Percentiles rank a stretch among this genome's conserved stretches.
These are phyloP conservation scores for Gobionotothen gibberifrons DNA, from an alignment of 2,797 vertebrate genomes.

Conservation along the genomic window DNA sequence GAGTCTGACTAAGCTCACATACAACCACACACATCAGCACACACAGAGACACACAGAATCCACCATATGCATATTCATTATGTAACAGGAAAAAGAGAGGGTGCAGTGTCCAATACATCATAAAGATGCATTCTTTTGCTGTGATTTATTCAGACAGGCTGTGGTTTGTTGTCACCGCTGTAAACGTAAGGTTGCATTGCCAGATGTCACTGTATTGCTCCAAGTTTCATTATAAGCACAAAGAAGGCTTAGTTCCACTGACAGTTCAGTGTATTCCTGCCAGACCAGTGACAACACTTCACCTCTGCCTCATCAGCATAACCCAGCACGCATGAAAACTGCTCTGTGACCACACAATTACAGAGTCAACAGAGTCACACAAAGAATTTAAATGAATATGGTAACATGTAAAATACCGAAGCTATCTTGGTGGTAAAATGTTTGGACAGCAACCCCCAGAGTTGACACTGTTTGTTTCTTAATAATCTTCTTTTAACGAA, in stretches of 20 bases:
- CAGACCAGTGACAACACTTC: slow-evolving; percentile 42
- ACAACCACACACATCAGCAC: slow-evolving; percentile 65
- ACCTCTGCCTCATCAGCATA: slow-evolving; percentile 37
- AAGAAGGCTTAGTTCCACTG: slow-evolving; percentile 53
- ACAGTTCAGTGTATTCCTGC: slow-evolving; percentile 38
- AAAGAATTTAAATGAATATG: slow-evolving; percentile 17
- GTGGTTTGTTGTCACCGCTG: slow-evolving; percentile 45
- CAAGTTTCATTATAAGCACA: slow-evolving; percentile 58
- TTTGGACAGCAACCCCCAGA: background rate
- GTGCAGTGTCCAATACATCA: slow-evolving; percentile 50
- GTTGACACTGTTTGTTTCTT: background rate
- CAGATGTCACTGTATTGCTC: slow-evolving; percentile 51
- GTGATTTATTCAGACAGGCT: slow-evolving; percentile 39
- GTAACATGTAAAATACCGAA: background rate
- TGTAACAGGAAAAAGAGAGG: slow-evolving; percentile 61
- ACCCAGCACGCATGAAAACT: slow-evolving; percentile 22
- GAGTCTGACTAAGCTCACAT: slow-evolving; percentile 77
- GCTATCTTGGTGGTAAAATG: background rate
- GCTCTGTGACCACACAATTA: slow-evolving; percentile 26
- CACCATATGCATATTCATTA: slow-evolving; percentile 72
- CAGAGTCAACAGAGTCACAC: background rate
- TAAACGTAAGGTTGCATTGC: slow-evolving; percentile 50
- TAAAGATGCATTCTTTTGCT: slow-evolving; percentile 57
- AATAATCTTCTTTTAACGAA: slow-evolving; percentile 1
- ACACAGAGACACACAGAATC: slow-evolving; percentile 51